phyloP scores from a whole-genome alignment of 2,113 vertebrate species.

The Corydoras sp. region DNA sequence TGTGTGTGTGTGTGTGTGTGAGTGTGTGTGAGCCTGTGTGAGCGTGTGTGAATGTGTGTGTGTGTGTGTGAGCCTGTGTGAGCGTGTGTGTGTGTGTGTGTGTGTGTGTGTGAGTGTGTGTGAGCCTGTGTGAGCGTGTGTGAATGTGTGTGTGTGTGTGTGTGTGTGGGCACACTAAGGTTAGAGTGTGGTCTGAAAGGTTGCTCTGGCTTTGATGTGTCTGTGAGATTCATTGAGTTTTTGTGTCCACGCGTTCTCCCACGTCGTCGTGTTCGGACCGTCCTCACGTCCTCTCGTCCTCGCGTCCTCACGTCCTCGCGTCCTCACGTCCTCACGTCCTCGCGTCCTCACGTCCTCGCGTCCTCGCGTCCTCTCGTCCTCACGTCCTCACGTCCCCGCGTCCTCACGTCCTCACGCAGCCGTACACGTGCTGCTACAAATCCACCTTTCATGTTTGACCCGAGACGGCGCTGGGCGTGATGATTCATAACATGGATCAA shows the following conservation, averaged over 20 bases:
- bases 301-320: slow-evolving; percentile 48
- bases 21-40: no score
- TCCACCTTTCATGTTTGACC: background rate
- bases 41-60: no score
- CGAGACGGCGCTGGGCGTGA: background rate
- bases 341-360: no score
- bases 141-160: no score
- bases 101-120: slow-evolving; percentile 5
- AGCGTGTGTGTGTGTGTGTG: slow-evolving; percentile 13
- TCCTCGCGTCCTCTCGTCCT: no score
- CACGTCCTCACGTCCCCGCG: slow-evolving; percentile 65
- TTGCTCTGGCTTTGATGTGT: slow-evolving; percentile 70
- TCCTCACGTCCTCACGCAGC: slow-evolving; percentile 42
- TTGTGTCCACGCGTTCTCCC: slow-evolving; percentile 49
- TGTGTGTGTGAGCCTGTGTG: no score
- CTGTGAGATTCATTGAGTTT: slow-evolving; percentile 64
- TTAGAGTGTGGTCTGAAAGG: slow-evolving; percentile 66
- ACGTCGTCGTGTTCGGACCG: slow-evolving; percentile 46
- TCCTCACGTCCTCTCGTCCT: slow-evolving; percentile 43
- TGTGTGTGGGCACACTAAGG: no score
- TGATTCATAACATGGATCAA: no score
- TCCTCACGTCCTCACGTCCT: no score
- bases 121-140: no score
- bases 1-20: slow-evolving; percentile 47
- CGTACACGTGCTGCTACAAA: slow-evolving; percentile 39